These are phyloP conservation scores for Ochropleura plecta DNA, from an alignment of 2,888 invertebrate species.

Conservation along the genomic window DNA sequence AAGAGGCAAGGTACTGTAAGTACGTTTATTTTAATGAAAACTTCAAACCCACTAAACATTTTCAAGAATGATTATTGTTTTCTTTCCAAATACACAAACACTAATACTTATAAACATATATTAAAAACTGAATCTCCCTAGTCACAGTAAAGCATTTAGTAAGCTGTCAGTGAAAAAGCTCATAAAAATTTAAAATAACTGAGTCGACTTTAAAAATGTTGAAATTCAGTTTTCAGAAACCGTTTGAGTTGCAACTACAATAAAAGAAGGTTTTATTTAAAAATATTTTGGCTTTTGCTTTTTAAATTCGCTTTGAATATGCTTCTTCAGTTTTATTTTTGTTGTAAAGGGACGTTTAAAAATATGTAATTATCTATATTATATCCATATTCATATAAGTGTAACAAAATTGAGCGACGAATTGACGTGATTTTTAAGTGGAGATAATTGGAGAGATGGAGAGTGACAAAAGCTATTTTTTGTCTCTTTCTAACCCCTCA, in stretches of 20 bases:
- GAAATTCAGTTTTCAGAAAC: conserved; percentile 37
- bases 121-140: conserved; percentile 14
- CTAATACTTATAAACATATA: background rate
- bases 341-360: background rate
- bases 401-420: too few species aligned
- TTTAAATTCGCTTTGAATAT: conserved; percentile 11
- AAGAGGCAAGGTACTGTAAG: background rate
- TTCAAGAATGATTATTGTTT: background rate
- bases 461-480: too few species aligned
- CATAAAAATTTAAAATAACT: conserved; percentile 46
- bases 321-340: background rate
- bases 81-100: background rate
- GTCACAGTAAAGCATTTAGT: background rate
- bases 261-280: conserved; percentile 6
- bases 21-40: background rate
- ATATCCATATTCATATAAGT: too few species aligned
- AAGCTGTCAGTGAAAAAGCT: conserved; percentile 16
- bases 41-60: background rate
- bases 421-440: too few species aligned
- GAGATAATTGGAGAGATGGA: too few species aligned
- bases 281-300: conserved; percentile 15
- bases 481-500: too few species aligned
- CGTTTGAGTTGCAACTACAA: conserved; percentile 9
- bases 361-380: background rate
- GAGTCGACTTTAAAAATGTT: conserved; percentile 39